Conservation (phyloP, 2,113 vertebrate genomes). For the Sialia sialis region DNA sequence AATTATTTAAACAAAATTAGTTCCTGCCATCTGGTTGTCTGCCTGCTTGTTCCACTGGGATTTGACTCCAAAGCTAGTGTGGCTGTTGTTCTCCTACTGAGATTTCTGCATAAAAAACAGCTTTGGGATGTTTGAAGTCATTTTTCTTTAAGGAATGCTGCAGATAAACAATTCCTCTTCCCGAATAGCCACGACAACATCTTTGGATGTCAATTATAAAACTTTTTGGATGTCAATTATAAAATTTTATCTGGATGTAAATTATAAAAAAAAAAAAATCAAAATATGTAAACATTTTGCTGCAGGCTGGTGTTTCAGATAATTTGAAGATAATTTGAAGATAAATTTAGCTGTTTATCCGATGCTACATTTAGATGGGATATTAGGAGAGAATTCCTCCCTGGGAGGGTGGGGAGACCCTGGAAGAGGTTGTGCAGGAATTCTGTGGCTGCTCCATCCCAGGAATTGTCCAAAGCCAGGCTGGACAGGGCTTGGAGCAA, state of each 20-base stretch:
- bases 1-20: slow-evolving; percentile 51
- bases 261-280: background rate
- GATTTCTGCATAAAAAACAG: background rate
- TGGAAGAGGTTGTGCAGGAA: background rate
- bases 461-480: background rate
- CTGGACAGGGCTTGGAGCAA: rapidly evolving
- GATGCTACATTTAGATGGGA: rapidly evolving
- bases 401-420: background rate
- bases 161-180: background rate
- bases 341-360: background rate
- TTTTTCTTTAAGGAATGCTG: background rate
- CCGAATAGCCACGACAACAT: background rate
- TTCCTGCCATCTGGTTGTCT: slow-evolving; percentile 20
- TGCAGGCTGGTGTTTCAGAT: background rate
- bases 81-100: background rate
- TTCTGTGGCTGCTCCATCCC: background rate
- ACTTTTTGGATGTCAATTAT: background rate
- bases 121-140: background rate
- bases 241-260: background rate
- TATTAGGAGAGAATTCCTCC: background rate
- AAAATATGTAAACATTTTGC: background rate
- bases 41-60: background rate
- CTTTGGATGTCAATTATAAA: background rate
- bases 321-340: background rate
- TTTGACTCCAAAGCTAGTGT: background rate